Conservation (phyloP, 2,797 vertebrate species). For the Rhincodon typus region DNA sequence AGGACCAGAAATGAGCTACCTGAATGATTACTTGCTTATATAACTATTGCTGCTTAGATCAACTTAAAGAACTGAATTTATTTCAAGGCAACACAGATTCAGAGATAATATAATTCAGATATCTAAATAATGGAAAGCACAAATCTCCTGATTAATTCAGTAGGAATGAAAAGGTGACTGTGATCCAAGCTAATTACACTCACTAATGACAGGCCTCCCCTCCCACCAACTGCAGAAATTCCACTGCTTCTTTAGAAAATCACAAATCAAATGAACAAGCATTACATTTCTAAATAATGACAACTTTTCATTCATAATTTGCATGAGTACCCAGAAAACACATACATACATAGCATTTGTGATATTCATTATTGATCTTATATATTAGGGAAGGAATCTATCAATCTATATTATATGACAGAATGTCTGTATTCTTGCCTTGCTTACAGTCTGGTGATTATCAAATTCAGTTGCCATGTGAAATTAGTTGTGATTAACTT, state of each 20-base stretch:
- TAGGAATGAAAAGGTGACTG: background rate
- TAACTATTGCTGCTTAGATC: background rate
- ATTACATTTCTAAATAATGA: background rate
- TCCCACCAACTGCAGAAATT: background rate
- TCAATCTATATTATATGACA: background rate
- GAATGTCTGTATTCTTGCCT: background rate
- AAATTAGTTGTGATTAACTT: background rate
- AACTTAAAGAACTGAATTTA: background rate
- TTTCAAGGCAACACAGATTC: background rate
- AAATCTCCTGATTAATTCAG: background rate
- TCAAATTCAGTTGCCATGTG: background rate
- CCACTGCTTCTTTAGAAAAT: background rate
- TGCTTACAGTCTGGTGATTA: background rate
- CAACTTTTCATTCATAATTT: constrained; percentile 5
- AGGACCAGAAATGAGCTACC: background rate
- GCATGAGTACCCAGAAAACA: background rate
- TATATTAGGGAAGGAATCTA: background rate
- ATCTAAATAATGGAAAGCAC: background rate
- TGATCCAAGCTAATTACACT: background rate
- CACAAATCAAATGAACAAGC: background rate
- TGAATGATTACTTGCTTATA: background rate
- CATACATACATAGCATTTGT: background rate
- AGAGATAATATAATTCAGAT: too few relatives aligned
- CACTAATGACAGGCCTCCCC: background rate
- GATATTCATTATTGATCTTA: background rate